These are phyloP conservation scores for Cremastinae sp. DNA, from an alignment of 2,888 invertebrate species.

Conservation along the genomic window DNA sequence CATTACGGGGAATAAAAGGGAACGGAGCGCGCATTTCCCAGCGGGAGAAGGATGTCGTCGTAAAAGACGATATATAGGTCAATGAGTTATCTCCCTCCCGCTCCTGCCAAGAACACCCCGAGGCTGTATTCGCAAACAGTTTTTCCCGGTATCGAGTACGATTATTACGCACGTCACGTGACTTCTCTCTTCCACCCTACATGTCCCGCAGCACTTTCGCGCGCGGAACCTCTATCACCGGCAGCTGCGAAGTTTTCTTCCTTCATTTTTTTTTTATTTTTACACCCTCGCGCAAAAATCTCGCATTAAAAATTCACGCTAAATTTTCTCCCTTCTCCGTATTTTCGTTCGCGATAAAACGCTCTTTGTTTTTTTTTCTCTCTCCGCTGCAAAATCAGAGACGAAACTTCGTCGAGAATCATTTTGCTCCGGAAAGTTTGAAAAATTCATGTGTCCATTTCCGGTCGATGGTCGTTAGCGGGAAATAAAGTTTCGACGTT, in stretches of 20 bases:
- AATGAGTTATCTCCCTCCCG: constrained; percentile 32
- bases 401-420: not conserved
- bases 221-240: constrained; percentile 5
- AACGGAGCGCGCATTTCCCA: constrained; percentile 11
- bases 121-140: constrained; percentile 12
- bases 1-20: constrained; percentile 7
- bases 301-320: constrained; percentile 13
- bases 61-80: constrained; percentile 40
- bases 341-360: constrained; percentile 5
- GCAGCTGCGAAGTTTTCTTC: not conserved
- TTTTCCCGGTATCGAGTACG: constrained; percentile 5
- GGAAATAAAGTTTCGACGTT: not conserved
- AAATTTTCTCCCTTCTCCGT: constrained; percentile 13
- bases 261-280: constrained; percentile 21
- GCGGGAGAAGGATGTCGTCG: constrained; percentile 25
- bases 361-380: not conserved
- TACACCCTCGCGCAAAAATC: constrained; percentile 25
- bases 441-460: not conserved
- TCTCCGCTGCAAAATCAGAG: constrained; percentile 15
- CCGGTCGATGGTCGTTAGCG: not conserved
- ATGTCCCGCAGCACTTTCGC: constrained; percentile 1
- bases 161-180: constrained; percentile 11
- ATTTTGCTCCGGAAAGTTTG: too few species aligned
- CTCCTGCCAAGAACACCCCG: constrained; percentile 16
- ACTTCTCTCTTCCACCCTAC: not conserved